A percentile compares a stretch with the other conserved stretches of the same genome.
These are phyloP conservation scores for Odocoileus hemionus DNA, from an alignment of 2,113 vertebrate genomes.

Conservation along the genomic window DNA sequence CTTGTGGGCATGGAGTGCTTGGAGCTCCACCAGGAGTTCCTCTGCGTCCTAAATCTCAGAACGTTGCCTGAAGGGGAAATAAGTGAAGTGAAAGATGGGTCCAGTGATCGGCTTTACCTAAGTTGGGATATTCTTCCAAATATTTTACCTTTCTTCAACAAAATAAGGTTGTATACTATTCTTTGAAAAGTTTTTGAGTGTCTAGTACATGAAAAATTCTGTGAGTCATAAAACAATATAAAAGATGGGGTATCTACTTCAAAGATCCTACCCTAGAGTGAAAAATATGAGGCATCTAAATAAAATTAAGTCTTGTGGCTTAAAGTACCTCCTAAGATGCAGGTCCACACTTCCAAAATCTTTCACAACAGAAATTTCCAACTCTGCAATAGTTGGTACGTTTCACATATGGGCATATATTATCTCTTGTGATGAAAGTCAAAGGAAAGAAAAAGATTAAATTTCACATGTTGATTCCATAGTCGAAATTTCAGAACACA, in stretches of 20 bases:
- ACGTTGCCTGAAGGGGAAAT: neutral
- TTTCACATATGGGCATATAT: neutral
- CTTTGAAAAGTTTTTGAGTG: neutral
- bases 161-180: neutral
- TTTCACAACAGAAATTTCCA: neutral
- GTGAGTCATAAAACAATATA: neutral
- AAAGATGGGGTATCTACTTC: neutral
- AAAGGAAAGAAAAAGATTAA: slow-evolving; percentile 3
- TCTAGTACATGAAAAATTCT: neutral
- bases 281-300: neutral
- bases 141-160: neutral
- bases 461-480: neutral
- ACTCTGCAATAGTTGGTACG: neutral
- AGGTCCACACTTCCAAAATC: neutral
- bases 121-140: neutral
- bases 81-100: neutral
- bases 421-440: neutral
- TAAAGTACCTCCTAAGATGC: neutral
- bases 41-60: neutral
- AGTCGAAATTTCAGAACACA: neutral
- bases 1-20: neutral
- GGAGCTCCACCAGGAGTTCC: neutral
- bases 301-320: neutral
- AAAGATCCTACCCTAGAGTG: neutral
- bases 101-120: neutral